Evolutionary conservation across 1,140 invertebrate species (phyloP), one percentile per base, ranked within the genome.

Genomic region (Diprion similis): DNA sequence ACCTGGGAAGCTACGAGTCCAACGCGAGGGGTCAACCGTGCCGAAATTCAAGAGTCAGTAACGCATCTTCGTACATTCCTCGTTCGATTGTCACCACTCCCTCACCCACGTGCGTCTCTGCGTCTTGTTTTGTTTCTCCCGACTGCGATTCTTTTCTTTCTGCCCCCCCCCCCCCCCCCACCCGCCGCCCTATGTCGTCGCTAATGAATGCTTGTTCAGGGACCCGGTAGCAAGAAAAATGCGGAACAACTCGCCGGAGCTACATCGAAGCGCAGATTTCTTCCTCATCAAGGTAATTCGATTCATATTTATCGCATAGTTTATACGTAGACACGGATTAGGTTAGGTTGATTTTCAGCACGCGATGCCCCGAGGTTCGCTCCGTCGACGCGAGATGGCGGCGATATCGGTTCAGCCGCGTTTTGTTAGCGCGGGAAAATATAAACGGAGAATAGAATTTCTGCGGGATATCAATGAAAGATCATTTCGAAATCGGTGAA

Each of bases 1-100:
- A 93, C 80, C 67, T 93, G 19, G 81, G 85, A 7, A 91, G 90
- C 81, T 93, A 88, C 79, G 89, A 91, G 76, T 83, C 87, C 0
- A 76, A 88, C 47, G 75, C 80, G 4, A 80, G 79, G 71, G 80
- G 82, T 47, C 77, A 77, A 13, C 51, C 48, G 59, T 46, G 68
- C 15, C 24, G 37, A 37, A 37, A 37, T 3, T 37, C 24, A 37
- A 37, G 24, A 37, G 24, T 37, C 24, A 37, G 24, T 37, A 37
- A 37, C 24, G 24, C 24, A 37, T 37, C 24, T 37, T 37, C 24
- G 24, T 37, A 37, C 24, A 37, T 37, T 37, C 24, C 24, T 37
- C 24, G 24, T 37, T 37, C 24, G 24, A 37, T 37, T 37, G 24
- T 37, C 24, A 37, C 24, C 24, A 37, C 24, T 37, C 2, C 2